Evolutionary conservation across 2,113 vertebrate species (phyloP).

Genomic region (Rhodinocichla rosea): DNA sequence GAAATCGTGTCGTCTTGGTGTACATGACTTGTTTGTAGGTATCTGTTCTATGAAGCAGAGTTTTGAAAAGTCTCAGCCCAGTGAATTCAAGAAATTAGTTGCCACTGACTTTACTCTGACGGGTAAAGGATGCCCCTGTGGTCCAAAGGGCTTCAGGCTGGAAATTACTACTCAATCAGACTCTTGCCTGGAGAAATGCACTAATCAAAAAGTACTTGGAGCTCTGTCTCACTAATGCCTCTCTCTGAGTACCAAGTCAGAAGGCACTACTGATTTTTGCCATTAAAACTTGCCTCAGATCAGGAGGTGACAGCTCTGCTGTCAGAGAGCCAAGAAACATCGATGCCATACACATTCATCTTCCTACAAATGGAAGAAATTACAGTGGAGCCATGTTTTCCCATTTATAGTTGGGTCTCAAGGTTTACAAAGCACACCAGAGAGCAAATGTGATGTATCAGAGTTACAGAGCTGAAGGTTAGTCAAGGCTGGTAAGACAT

Average conservation of each 20-base stretch:
- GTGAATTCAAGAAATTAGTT: neutral
- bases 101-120: neutral
- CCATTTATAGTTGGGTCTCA: neutral
- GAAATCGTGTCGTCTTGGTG: neutral
- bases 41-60: neutral
- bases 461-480: neutral
- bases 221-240: neutral
- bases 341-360: neutral
- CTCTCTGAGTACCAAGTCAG: neutral
- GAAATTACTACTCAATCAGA: slow-evolving; percentile 35
- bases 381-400: slow-evolving; percentile 4
- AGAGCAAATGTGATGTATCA: neutral
- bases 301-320: slow-evolving; percentile 1
- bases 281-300: slow-evolving; percentile 15
- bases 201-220: slow-evolving; percentile 9
- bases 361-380: neutral
- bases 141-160: neutral
- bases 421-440: neutral
- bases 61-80: neutral
- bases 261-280: slow-evolving; percentile 6
- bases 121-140: neutral
- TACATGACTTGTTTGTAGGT: neutral
- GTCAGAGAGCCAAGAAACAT: neutral
- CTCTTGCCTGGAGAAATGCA: neutral
- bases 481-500: neutral